These are phyloP conservation scores for Tineola bisselliella DNA, from an alignment of 2,888 invertebrate species.

Conservation along the genomic window DNA sequence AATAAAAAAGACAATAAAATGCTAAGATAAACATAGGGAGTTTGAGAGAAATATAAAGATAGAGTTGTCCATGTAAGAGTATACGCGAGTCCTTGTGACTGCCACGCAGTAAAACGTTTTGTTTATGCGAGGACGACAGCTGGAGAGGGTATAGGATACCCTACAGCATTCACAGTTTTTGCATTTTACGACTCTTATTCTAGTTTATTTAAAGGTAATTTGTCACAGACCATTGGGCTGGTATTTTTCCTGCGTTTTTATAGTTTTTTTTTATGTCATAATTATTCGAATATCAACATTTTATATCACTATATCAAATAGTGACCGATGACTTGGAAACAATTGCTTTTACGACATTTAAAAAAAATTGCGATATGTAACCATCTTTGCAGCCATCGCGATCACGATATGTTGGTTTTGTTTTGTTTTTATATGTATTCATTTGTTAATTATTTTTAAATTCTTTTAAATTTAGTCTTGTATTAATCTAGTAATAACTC, in stretches of 20 bases:
- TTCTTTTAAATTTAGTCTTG: no score
- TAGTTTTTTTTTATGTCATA: background rate
- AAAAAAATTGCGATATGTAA: no score
- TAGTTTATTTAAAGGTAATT: constrained; percentile 10
- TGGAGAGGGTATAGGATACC: constrained; percentile 23
- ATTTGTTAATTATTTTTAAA: no score
- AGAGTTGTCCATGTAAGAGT: background rate
- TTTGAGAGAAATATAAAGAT: background rate
- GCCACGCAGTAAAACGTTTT: constrained; percentile 31
- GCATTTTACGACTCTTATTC: background rate
- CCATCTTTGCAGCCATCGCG: no score
- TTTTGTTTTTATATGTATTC: no score
- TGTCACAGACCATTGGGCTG: background rate
- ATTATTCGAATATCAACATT: no score
- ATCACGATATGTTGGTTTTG: no score
- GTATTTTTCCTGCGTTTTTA: background rate
- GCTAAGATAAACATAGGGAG: background rate
- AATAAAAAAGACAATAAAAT: background rate
- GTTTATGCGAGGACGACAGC: constrained; percentile 34
- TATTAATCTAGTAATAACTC: no score
- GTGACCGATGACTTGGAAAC: no score
- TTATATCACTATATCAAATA: no score
- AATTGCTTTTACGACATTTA: no score
- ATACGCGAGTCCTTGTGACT: background rate
- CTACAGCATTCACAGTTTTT: constrained; percentile 17